Evolutionary conservation across 1,140 invertebrate species (phyloP), one percentile per base, ranked within the genome.

Genomic region (Xylocopa sonorina): DNA sequence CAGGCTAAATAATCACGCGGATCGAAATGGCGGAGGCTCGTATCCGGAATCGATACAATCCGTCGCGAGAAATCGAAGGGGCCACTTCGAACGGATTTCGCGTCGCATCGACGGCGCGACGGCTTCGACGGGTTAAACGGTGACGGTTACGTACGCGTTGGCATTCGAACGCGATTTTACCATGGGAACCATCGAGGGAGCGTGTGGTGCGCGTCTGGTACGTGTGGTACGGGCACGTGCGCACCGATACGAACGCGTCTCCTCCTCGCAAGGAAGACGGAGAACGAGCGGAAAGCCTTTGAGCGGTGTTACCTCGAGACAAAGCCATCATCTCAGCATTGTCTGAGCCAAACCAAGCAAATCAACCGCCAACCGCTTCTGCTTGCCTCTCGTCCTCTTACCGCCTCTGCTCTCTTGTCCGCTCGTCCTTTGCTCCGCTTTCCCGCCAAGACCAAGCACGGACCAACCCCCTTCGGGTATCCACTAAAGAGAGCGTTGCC

Each of bases 291-390:
- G 83, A 67, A 74, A 67, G 84, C 81, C 83, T 87, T 88, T 88
- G 88, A 89, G 84, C 84, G 86, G 81, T 86, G 83, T 89, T 88
- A 89, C 88, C 82, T 84, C 85, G 84, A 90, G 89, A 90, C 89
- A 90, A 90, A 90, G 89, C 89, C 87, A 89, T 85, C 82, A 83
- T 87, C 88, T 86, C 78, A 71, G 85, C 84, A 90, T 90, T 90
- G 89, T 90, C 88, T 88, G 78, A 51, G 63, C 69, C 82, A 90
- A 90, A 89, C 88, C 85, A 85, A 90, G 87, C 88, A 90, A 90
- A 90, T 90, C 89, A 89, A 90, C 88, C 85, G 78, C 88, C 87
- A 88, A 88, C 78, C 69, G 76, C 67, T 82, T 81, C 67, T 74
- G 67, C 80, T 82, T 78, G 68, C 66, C 75, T 87, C 64, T 76